Evolutionary conservation across 1,140 invertebrate species (phyloP), one percentile per base, ranked within the genome.

Genomic region (Portunus trituberculatus): DNA sequence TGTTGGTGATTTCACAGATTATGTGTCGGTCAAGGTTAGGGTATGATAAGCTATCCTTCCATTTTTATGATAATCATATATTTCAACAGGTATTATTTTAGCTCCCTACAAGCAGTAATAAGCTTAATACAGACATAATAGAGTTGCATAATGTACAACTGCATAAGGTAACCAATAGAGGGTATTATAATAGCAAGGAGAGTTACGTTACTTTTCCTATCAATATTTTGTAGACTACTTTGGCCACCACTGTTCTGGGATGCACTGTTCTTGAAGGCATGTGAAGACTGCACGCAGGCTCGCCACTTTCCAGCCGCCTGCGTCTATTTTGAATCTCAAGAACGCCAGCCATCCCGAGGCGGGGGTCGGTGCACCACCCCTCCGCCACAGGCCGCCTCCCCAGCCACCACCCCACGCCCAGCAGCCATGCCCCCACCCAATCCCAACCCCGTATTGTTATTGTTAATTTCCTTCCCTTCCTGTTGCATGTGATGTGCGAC

Each of bases 131-230:
- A 82, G 86, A 82, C 76, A 91, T 91, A 91, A 84, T 90, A 94
- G 89, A 89, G 28, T 91, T 94, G 93, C 93, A 94, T 94, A 94
- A 94, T 91, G 88, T 94, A 94, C 93, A 94, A 94, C 59, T 90
- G 93, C 93, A 91, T 94, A 94, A 90, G 67, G 87, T 87, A 87
- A 46, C 31, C 48, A 94, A 59, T 46, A 83, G 90, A 94, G 76
- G 93, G 89, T 89, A 88, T 90, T 91, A 84, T 84, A 84, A 87
- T 52, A 52, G 48, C 67, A 83, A 39, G 91, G 45, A 92, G 76
- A 45, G 76, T 92, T 92, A 25, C 31, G 25, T 92, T 89, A 39
- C 32, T 31, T 92, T 91, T 84, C 46, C 25, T 82, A 45, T n/a
- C 31, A 31, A n/a, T 31, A 83, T 89, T 16, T 89, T 45, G 67